Evolutionary conservation across 2,113 vertebrate genomes (phyloP).

Genomic region (Peromyscus polionotus): DNA sequence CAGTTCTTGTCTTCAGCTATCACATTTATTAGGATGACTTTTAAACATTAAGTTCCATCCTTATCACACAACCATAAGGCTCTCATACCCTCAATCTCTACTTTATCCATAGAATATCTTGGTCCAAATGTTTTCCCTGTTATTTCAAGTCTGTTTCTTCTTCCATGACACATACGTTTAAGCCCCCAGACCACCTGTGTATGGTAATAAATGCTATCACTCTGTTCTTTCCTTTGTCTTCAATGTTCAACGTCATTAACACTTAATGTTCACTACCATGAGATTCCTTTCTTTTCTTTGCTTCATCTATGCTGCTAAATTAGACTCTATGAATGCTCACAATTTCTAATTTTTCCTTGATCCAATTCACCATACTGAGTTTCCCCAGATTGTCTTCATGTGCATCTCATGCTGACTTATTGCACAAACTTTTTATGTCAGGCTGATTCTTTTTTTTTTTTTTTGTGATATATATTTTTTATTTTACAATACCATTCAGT

Average conservation of each 20-base stretch:
- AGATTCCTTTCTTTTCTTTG: neutral
- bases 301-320: neutral
- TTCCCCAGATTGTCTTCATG: conserved; percentile 7
- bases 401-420: neutral
- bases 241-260: neutral
- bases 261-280: neutral
- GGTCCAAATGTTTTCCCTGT: neutral
- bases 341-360: neutral
- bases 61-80: neutral
- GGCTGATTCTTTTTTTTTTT: too few species aligned
- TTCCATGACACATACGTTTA: neutral
- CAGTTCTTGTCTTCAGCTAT: neutral
- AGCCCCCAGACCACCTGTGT: neutral
- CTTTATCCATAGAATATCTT: neutral
- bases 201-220: neutral
- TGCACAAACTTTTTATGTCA: neutral
- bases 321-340: neutral
- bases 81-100: neutral
- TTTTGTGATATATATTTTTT: too few species aligned
- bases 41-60: conserved; percentile 12
- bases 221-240: conserved; percentile 40
- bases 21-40: conserved; percentile 30
- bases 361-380: neutral
- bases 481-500: too few species aligned
- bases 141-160: neutral